A percentile compares a stretch with the other conserved stretches of the same genome.
Evolutionary conservation across 2,888 invertebrate species (phyloP).

Genomic region (Timema cristinae): DNA sequence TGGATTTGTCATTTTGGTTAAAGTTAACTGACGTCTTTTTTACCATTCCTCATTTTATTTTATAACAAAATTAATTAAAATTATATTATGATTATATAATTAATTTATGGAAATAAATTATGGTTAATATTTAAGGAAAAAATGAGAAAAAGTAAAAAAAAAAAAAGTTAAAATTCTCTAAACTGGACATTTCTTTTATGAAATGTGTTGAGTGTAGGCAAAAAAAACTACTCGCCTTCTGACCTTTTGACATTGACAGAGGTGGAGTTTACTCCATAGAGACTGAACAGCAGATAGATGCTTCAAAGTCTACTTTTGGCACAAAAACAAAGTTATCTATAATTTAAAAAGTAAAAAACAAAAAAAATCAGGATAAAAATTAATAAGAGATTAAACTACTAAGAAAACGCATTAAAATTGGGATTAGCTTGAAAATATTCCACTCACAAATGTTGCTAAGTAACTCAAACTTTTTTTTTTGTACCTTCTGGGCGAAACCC

Average conservation of each 20-base stretch:
- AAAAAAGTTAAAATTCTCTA: no score
- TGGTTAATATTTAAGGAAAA: not conserved
- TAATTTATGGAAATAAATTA: not conserved
- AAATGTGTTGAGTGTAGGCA: no score
- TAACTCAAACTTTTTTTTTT: slow-evolving; percentile 17
- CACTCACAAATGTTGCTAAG: slow-evolving; percentile 17
- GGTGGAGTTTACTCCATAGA: slow-evolving; percentile 52
- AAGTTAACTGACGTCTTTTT: slow-evolving; percentile 4
- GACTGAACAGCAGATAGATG: slow-evolving; percentile 32
- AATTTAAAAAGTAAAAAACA: slow-evolving; percentile 27
- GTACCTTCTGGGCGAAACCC: slow-evolving; percentile 17
- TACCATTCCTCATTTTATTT: not conserved
- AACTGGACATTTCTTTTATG: no score
- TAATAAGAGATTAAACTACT: slow-evolving; percentile 26
- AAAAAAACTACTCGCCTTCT: no score
- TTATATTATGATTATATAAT: not conserved
- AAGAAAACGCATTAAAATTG: slow-evolving; percentile 24
- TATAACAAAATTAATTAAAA: not conserved
- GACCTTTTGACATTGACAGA: slow-evolving; percentile 27
- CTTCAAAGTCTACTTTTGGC: slow-evolving; percentile 18
- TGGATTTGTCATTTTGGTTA: slow-evolving; percentile 27
- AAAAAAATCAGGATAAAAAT: slow-evolving; percentile 25
- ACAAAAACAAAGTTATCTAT: slow-evolving; percentile 23
- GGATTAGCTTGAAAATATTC: slow-evolving; percentile 11
- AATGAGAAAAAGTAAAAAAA: no score